Conservation (phyloP, 2,797 vertebrate genomes). For the Rhincodon typus region DNA sequence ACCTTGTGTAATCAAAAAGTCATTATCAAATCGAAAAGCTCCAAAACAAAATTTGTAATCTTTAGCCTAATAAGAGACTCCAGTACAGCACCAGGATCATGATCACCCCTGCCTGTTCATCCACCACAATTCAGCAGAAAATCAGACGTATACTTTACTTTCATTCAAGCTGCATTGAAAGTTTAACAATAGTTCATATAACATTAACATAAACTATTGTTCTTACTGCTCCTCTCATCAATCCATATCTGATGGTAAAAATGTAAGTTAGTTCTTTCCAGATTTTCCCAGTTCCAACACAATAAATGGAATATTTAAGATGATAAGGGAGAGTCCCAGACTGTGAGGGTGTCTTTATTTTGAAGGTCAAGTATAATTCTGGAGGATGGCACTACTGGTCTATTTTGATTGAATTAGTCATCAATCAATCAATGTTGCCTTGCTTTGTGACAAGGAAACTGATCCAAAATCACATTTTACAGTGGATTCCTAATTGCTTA, state of each 20-base stretch:
- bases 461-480: neutral
- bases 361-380: neutral
- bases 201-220: neutral
- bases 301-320: neutral
- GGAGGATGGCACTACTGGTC: neutral
- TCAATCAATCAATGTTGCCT: neutral
- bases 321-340: neutral
- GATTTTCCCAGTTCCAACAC: neutral
- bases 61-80: neutral
- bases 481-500: neutral
- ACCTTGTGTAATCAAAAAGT: neutral
- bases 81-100: no score
- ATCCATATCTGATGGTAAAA: neutral
- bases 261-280: neutral
- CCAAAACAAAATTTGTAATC: neutral
- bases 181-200: no score
- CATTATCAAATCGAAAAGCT: neutral
- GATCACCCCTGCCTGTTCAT: neutral
- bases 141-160: neutral
- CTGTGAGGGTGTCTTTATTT: neutral
- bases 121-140: neutral
- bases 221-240: neutral
- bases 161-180: neutral
- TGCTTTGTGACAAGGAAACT: neutral
- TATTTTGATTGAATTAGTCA: neutral